Evolutionary conservation across 1,140 invertebrate genomes (phyloP).

Genomic region (roundworm (Caenorhabditis elegans)): DNA sequence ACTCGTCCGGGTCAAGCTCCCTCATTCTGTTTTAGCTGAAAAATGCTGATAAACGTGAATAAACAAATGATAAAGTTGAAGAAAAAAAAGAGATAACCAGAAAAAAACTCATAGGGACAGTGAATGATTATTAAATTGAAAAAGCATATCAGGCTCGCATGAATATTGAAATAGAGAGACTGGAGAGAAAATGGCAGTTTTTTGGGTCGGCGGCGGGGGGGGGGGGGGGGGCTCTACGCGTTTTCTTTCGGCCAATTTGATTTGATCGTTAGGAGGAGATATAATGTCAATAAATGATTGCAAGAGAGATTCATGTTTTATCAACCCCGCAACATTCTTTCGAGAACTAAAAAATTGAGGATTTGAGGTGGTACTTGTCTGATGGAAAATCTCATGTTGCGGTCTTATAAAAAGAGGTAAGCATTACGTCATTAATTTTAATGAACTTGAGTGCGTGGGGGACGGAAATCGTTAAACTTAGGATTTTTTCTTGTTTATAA

Average conservation of each 20-base stretch:
- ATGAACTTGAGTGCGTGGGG: too few species aligned
- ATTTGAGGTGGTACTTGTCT: too few species aligned
- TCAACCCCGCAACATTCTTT: not conserved
- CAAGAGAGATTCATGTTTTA: conserved; percentile 33
- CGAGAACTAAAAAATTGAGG: not conserved
- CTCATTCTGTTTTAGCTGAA: not conserved
- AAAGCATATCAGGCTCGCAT: not conserved
- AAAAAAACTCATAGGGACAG: not conserved
- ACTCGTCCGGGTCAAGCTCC: conserved; percentile 31
- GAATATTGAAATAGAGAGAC: conserved; percentile 19
- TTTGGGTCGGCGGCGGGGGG: not conserved
- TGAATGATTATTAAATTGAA: not conserved
- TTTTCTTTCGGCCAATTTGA: conserved; percentile 16
- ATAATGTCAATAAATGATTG: conserved; percentile 29
- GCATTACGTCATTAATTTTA: not conserved
- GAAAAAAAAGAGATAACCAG: not conserved
- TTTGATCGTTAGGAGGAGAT: conserved; percentile 14
- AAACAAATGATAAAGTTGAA: not conserved
- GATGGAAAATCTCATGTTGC: not conserved
- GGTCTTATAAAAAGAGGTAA: not conserved
- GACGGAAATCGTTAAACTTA: too few species aligned
- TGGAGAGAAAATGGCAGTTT: conserved; percentile 5
- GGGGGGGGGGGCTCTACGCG: not conserved
- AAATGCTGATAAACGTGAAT: not conserved
- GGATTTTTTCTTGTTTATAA: too few species aligned